Base-by-base conservation (phyloP, 2,797 vertebrate genomes). In the Esox masquinongy region DNA sequence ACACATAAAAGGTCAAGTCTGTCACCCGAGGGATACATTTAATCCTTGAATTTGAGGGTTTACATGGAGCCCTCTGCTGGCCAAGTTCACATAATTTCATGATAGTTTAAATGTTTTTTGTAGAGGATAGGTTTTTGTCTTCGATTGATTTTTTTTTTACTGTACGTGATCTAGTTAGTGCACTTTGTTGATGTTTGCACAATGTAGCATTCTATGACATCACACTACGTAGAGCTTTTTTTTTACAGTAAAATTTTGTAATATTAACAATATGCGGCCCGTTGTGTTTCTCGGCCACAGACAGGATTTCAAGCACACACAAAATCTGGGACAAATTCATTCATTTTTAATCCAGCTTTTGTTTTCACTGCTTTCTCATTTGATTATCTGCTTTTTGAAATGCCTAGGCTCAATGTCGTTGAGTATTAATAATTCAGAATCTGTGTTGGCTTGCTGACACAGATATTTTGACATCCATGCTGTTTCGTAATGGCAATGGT, bases 261-360 rank as follows among this genome's bases (percentile, higher is more conserved):
- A 47, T 47, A 5, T 47, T 47, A 11, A 77, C 12, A 53, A 39
- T 1, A 5, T 47, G 12, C 2, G 43, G 9, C 43, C 43, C 76
- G 22, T 82, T 75, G 72, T 80, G 86, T 85, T 77, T 82, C 83
- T 85, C 56, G 34, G 68, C 77, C 78, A 56, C 74, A 79, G 74
- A 78, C 7, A 19, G 17, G 68, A 84, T 88, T 75, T 71, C 72
- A 71, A 82, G 68, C 66, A 19, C 24, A 67, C 34, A 73, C 49
- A 77, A 76, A 90, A 92, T 87, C 86, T 90, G 85, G 89, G 88
- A 89, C 89, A 86, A 83, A 84, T 85, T 86, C 86, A 92, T 92
- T 82, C 69, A 92, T 93, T 88, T 91, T 93, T 93, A 83, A 92
- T 84, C 43, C 53, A n/a, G 43, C 81, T 47, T 85, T 93, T 92